Evolutionary conservation across 2,797 vertebrate species (phyloP).

Genomic region (Chaunax sp.): DNA sequence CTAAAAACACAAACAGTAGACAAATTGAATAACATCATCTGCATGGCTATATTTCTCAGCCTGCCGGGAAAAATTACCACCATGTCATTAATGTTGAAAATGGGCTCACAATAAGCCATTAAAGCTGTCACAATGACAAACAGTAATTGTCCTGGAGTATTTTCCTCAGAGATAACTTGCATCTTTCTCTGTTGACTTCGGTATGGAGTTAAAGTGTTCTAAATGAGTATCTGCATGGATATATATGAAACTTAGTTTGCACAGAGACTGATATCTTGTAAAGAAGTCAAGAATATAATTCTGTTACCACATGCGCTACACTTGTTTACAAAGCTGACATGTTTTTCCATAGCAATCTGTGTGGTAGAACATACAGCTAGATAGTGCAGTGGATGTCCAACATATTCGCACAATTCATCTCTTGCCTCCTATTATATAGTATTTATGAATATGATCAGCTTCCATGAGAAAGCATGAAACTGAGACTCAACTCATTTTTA

Average conservation of each 20-base stretch:
- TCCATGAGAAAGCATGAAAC: constrained; percentile 12
- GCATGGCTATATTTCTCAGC: constrained; percentile 3
- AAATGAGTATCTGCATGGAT: too few relatives aligned
- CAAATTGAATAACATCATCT: neutral
- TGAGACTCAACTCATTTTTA: constrained; percentile 1
- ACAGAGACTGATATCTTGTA: neutral
- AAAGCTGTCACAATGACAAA: constrained; percentile 3
- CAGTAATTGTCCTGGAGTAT: constrained; percentile 19
- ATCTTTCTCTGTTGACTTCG: constrained; percentile 23
- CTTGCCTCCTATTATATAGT: neutral
- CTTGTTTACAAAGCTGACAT: constrained; percentile 38
- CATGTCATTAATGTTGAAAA: constrained; percentile 18
- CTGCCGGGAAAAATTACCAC: constrained; percentile 4
- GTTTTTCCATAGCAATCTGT: constrained; percentile 29
- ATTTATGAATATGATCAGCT: constrained; percentile 16
- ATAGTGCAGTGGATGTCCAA: neutral
- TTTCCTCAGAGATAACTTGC: constrained; percentile 9
- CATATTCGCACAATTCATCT: neutral
- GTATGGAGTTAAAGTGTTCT: neutral
- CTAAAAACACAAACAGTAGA: neutral
- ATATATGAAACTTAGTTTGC: neutral
- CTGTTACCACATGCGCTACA: neutral
- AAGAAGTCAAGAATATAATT: constrained; percentile 3
- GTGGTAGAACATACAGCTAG: neutral
- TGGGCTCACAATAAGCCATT: constrained; percentile 5